Evolutionary conservation across 2,113 vertebrate genomes (phyloP).

Genomic region (Siniperca chuatsi): DNA sequence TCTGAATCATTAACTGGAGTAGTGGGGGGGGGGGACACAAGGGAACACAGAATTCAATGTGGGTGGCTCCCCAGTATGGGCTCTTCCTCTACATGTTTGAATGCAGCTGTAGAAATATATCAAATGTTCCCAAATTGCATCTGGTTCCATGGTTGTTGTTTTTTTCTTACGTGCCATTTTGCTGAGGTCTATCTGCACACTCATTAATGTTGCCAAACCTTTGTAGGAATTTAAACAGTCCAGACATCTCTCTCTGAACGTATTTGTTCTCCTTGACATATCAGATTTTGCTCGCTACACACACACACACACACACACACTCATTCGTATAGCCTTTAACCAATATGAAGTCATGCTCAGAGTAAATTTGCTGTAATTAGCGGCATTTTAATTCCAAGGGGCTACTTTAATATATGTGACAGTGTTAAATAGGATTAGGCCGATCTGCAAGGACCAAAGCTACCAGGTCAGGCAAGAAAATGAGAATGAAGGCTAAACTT

Average conservation of each 20-base stretch:
- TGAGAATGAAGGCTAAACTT: constrained; percentile 36
- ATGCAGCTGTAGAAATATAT: constrained; percentile 44
- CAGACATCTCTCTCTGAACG: constrained; percentile 46
- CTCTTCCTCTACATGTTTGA: constrained; percentile 2
- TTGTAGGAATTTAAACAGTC: constrained; percentile 35
- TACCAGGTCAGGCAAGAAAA: constrained; percentile 21
- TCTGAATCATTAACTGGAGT: constrained; percentile 17
- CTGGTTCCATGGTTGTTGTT: constrained; percentile 29
- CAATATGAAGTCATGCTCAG: constrained; percentile 54
- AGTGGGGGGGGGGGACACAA: not conserved
- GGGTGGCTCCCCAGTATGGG: constrained; percentile 9
- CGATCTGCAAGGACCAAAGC: constrained; percentile 29
- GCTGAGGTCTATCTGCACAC: not conserved
- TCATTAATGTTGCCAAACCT: constrained; percentile 36
- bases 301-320: constrained; percentile 46
- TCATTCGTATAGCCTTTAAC: constrained; percentile 44
- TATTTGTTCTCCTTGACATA: constrained; percentile 75
- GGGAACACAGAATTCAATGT: constrained; percentile 13
- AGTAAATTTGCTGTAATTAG: constrained; percentile 63
- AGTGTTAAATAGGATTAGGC: constrained; percentile 57
- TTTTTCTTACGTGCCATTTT: not conserved
- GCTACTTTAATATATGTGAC: constrained; percentile 67
- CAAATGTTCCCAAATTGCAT: not conserved
- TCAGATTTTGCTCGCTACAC: constrained; percentile 43
- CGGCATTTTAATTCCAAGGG: constrained; percentile 45